A percentile compares a stretch with the other conserved stretches of the same genome.
These are phyloP conservation scores for Phymatocera aterrima DNA, from an alignment of 2,888 invertebrate species.

Conservation along the genomic window DNA sequence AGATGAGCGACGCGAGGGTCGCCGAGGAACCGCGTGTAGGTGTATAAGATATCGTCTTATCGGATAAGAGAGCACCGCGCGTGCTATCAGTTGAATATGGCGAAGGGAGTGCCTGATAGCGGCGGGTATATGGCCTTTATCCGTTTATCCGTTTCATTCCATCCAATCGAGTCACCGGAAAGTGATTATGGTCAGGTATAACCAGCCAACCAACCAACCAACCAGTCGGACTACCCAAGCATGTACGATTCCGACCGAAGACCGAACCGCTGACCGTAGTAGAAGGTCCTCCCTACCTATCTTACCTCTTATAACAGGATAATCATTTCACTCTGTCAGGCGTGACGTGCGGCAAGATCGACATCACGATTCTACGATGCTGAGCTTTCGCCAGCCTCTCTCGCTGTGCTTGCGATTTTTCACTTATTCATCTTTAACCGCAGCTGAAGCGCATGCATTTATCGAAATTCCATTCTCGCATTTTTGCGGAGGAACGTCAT, in stretches of 20 bases:
- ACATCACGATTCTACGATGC: conserved; percentile 7
- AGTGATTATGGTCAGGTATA: conserved; percentile 39
- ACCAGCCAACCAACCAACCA: neutral
- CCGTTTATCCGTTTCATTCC: conserved; percentile 41
- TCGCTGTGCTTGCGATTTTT: neutral
- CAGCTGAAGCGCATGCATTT: too few relatives aligned
- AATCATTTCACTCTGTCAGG: neutral
- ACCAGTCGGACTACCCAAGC: neutral
- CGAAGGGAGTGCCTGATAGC: conserved; percentile 36
- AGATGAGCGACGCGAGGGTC: conserved; percentile 9
- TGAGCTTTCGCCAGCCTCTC: neutral
- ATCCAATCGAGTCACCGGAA: conserved; percentile 38
- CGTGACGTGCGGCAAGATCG: conserved; percentile 17
- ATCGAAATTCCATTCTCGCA: too few relatives aligned
- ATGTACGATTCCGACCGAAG: too few relatives aligned
- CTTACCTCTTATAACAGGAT: conserved; percentile 6
- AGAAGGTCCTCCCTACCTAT: too few relatives aligned
- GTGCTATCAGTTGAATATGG: conserved; percentile 44
- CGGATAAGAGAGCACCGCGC: conserved; percentile 22
- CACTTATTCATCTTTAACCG: neutral
- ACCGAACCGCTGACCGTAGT: conserved; percentile 27
- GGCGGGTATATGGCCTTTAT: conserved; percentile 40
- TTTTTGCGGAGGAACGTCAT: too few relatives aligned
- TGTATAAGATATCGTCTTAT: conserved; percentile 42
- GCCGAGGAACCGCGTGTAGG: conserved; percentile 36